Conservation (phyloP, 2,888 invertebrate species). For the Perizoma affinitatum region DNA sequence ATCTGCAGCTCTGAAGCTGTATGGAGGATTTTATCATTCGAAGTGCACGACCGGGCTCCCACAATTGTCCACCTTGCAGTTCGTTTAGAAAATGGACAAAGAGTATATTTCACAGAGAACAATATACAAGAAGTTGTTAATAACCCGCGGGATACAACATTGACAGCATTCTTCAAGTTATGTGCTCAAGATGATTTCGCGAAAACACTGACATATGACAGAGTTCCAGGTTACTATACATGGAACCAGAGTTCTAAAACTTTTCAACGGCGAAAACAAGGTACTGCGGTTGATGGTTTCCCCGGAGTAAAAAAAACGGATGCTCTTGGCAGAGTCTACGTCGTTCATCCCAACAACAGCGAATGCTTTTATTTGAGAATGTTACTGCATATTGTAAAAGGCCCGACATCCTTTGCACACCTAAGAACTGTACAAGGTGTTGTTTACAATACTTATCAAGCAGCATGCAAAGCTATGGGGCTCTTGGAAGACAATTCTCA, state of each 20-base stretch:
- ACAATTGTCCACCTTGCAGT: conserved; percentile 30
- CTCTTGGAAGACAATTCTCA: conserved; percentile 44
- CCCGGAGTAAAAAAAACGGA: conserved; percentile 13
- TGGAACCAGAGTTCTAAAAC: conserved; percentile 1
- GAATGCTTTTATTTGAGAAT: conserved; percentile 8
- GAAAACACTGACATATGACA: conserved; percentile 7
- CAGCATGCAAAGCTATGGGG: conserved; percentile 38
- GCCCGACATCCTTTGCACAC: conserved; percentile 47
- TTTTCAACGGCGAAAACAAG: conserved; percentile 13
- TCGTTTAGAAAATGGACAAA: conserved; percentile 35
- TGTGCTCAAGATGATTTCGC: conserved; percentile 22
- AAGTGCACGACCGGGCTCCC: conserved; percentile 31
- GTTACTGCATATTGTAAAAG: conserved; percentile 38
- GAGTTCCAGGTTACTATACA: conserved; percentile 13
- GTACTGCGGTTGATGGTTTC: background rate
- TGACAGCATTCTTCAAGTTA: conserved; percentile 27
- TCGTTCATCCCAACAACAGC: conserved; percentile 7
- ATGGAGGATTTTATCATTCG: conserved; percentile 32
- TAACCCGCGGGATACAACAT: conserved; percentile 26
- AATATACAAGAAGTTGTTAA: conserved; percentile 13
- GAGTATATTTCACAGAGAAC: conserved; percentile 34
- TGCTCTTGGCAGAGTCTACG: conserved; percentile 14
- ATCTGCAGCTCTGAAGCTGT: conserved; percentile 34
- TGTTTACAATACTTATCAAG: conserved; percentile 37
- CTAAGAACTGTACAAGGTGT: conserved; percentile 37